A percentile compares a stretch with the other conserved stretches of the same genome.
Evolutionary conservation across 35 echinoderm and acorn worm genomes (phyloP).

Genomic region (Acanthaster planci): DNA sequence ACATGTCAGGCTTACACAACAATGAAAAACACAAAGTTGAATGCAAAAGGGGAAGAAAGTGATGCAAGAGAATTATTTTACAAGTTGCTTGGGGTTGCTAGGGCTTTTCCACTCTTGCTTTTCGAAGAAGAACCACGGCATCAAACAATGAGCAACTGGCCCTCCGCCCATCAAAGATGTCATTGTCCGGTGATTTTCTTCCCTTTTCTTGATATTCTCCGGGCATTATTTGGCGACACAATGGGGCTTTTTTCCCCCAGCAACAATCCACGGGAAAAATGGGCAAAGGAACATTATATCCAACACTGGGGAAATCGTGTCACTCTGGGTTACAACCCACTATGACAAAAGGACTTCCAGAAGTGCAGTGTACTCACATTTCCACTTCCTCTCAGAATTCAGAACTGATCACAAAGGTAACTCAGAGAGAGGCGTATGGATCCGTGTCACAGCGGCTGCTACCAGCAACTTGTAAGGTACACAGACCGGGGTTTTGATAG

Average conservation of each 20-base stretch:
- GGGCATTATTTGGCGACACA: conserved; percentile 8
- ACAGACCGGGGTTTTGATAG: background rate
- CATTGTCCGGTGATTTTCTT: background rate
- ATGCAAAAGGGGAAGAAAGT: no score
- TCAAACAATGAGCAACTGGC: conserved; percentile 6
- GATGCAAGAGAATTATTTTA: no score
- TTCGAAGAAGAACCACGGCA: conserved; percentile 2
- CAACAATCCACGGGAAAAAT: background rate
- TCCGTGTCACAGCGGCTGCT: no score
- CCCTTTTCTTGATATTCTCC: background rate
- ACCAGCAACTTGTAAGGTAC: no score
- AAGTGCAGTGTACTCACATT: conserved; percentile 5
- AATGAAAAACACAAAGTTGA: no score
- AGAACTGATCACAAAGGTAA: no score
- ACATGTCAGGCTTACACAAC: no score
- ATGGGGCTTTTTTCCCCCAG: background rate
- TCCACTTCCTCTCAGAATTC: background rate
- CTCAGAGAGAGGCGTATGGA: no score
- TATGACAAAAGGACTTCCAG: background rate
- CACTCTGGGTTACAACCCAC: background rate
- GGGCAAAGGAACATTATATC: background rate
- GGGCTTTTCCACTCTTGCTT: background rate
- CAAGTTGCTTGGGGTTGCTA: no score
- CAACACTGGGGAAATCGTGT: background rate
- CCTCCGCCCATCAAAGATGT: no score